Base-by-base conservation (phyloP, 37 sponge, comb jelly and placozoan genomes). In the Beroe ovata region DNA sequence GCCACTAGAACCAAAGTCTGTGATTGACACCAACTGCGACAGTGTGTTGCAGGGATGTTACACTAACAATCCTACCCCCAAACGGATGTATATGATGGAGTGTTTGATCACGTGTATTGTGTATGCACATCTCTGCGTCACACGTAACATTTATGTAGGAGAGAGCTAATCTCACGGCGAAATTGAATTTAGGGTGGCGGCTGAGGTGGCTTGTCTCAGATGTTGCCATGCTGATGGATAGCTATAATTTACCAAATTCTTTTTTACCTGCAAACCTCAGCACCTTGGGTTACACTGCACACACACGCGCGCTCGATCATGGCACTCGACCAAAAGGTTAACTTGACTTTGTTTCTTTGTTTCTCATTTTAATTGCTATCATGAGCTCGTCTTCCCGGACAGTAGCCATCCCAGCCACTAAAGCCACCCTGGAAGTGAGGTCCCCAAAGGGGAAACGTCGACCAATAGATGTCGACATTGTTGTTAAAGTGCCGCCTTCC, bases 321-420 rank as follows among this genome's bases (percentile, higher is more conserved):
- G 69, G 69, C 69, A 66, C 25, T 18, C 35, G 69, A 66, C 69
- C 69, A 66, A 66, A 66, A 66, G 69, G 69, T 66, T 66, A 66
- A 29, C 34, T 66, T 30, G 69, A 29, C 69, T 47, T 47, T 47
- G 54, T 47, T 47, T 11, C 54, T 47, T 47, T 47, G 54, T 11
- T 47, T 47, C 54, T 47, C 11, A 6, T 47, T 47, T 16, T 47
- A 16, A 47, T 47, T 47, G 11, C 11, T 47, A 47, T 47, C 54
- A 47, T 47, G 54, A 47, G 54, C 54, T 16, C 54, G 54, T 47
- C 54, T 6, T 11, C 54, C 54, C 54, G 11, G 11, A n/a, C n/a
- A n/a, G n/a, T n/a, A n/a, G 54, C 69, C 33, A 33, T 14, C 30
- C 69, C 32, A 66, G 69, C 69, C 36, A 33, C 69, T 37, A 29